Evolutionary conservation across 2,113 vertebrate genomes (phyloP), one percentile per base, ranked within the genome.

Genomic region (Petroica traversi): DNA sequence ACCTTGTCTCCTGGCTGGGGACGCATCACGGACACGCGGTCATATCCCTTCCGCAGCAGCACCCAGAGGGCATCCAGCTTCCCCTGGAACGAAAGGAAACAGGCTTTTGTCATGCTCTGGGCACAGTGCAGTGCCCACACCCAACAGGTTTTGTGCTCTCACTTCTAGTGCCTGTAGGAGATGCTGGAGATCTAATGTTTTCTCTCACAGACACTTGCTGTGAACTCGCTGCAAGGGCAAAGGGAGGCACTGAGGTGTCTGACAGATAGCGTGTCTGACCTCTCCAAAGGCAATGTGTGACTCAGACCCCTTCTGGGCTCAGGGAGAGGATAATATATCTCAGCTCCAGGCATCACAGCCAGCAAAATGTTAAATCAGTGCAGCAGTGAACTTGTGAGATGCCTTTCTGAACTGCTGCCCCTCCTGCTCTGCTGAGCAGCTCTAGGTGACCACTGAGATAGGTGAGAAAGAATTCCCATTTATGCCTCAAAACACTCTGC

Each of bases 1-100:
- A 99, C 99, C 99, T 99, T 99, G 97, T 99, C 99, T 95, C 99
- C 99, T 2, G 99, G 99, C 75, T 99, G 99, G 19, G 99, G 99
- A 85, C 99, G 98, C 99, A 99, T 99, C 75, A 99, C 98, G 1
- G 99, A 99, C 38, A 99, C 99, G 3, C 99, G 99, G 94, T 99
- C 98, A 7, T 99, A 99, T 43, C 99, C 99, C 96, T 98, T 99
- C 95, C 98, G 96, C 94, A 99, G 96, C 61, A 99, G 97, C 14
- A 99, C 98, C 99, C 99, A 99, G 88, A 99, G 96, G 55, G 99
- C 99, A 67, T 99, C 99, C 89, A 99, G 92, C 94, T 99, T 99
- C 66, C 99, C 99, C 99, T 99, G 95, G 16, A 97, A 97, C 24
- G 58, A 45, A 90, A 96, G 92, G 24, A 97, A 63, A 93, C 2